Base-by-base conservation (phyloP, 2,888 invertebrate genomes). In the Drosophila meridionalis region DNA sequence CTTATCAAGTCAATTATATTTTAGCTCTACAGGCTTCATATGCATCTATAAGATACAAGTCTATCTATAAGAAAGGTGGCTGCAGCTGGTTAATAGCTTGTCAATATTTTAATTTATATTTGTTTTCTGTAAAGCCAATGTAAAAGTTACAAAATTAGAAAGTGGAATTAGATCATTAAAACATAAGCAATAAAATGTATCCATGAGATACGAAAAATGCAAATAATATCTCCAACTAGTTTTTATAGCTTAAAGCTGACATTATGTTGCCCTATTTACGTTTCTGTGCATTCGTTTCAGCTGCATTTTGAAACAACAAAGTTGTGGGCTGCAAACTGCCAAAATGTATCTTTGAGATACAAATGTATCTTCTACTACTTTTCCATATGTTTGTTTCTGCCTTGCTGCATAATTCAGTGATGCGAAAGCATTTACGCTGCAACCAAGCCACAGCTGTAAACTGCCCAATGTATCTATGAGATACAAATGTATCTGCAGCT, bases 401-500 rank as follows among this genome's bases (percentile, higher is more conserved):
- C 14, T 4, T 4, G 0, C 50, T 50, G 2, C n/a, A 32, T 32
- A 32, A 32, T 50, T 8, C 50, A 50, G 32, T 9, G 28, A 2
- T 9, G 4, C n/a, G 9, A 50, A 48, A n/a, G 32, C 9, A n/a
- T 26, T 12, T 26, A 5, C 32, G 8, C 26, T 86, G 71, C 76
- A 83, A 76, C 70, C 69, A 69, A 80, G 57, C 26, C 28, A 26
- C 7, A 26, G 45, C 59, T 72, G 65, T 50, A 68, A 56, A 55
- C 55, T 30, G 52, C 45, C 67, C 50, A 60, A 53, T 26, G 36
- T 36, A 53, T 53, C 53, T 53, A 4, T 50, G 30, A 65, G 75
- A 74, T 69, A 58, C 69, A 72, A 80, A 80, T 80, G 60, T 72
- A 76, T 34, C 42, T 59, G 48, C 30, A 58, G 32, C 57, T 42